A percentile compares a stretch with the other conserved stretches of the same genome.
These are phyloP conservation scores for Proteles cristata DNA, from an alignment of 2,113 vertebrate genomes.

Conservation along the genomic window DNA sequence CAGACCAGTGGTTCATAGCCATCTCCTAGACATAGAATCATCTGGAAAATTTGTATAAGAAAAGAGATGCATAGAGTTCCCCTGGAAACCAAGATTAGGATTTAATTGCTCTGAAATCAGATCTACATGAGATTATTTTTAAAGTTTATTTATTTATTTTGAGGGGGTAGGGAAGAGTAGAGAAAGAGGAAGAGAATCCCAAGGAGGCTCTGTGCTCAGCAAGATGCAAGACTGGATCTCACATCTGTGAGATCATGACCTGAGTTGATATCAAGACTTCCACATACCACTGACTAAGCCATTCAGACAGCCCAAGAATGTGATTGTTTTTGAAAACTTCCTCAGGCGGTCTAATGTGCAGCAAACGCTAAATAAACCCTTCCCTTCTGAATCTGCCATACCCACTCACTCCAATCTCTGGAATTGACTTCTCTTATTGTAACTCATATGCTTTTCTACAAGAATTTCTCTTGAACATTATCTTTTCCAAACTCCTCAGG, in stretches of 20 bases:
- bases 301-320: too few relatives aligned
- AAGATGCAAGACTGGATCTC: too few relatives aligned
- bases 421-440: not conserved
- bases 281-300: too few relatives aligned
- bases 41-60: not conserved
- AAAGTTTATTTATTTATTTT: not conserved
- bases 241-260: too few relatives aligned
- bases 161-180: too few relatives aligned
- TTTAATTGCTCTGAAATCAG: not conserved
- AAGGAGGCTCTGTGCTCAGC: too few relatives aligned
- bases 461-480: not conserved
- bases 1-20: not conserved
- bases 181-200: too few relatives aligned
- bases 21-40: not conserved
- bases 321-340: not conserved
- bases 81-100: not conserved
- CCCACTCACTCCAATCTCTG: not conserved
- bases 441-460: not conserved
- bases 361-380: not conserved
- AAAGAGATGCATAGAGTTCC: rapidly evolving
- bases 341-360: not conserved
- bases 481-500: not conserved
- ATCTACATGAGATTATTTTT: not conserved
- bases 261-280: too few relatives aligned
- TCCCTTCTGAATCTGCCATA: not conserved